Evolutionary conservation across 2,888 invertebrate species (phyloP), one percentile per base, ranked within the genome.

Genomic region (Trichopoda pennipes): DNA sequence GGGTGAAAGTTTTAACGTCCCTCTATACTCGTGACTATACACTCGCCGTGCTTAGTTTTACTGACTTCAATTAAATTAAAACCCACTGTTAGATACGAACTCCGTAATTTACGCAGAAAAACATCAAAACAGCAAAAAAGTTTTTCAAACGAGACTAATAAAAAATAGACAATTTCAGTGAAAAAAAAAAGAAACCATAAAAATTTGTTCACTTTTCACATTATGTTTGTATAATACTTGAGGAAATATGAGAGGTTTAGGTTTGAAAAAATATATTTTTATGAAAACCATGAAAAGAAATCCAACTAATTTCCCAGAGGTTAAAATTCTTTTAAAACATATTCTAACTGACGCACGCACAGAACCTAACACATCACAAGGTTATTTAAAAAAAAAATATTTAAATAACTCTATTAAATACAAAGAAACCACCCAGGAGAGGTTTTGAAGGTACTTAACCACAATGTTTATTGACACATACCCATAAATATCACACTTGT

Each of bases 291-390:
- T 21, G 53, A 35, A 58, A 64, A 63, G 51, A 60, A 55, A 70
- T 44, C 66, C 64, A 76, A 66, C 72, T 80, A 80, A 80, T 80
- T 80, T 80, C 80, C 80, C 80, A 76, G 72, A 80, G 80, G 80
- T 53, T 19, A 49, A 72, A 64, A 66, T 75, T 64, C 44, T 70
- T 64, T 63, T 75, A 68, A 47, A 68, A 64, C 77, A 70, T 55
- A 80, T 55, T 61, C 21, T 61, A 56, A 28, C 3, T 28, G 7
- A 28, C 28, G 55, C 23, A 32, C 44, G 10, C 44, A 73, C 17
- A 55, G 1, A 35, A 6, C 49, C 14, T 38, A 14, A n/a, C 42
- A 47, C 42, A 16, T 28, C 28, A 28, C 8, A 28, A 28, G 1
- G 35, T 23, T 28, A 38, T 49, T 12, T 19, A 21, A 66, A 44